Conservation (phyloP, 2,888 invertebrate species). For the Diploptera punctata region DNA sequence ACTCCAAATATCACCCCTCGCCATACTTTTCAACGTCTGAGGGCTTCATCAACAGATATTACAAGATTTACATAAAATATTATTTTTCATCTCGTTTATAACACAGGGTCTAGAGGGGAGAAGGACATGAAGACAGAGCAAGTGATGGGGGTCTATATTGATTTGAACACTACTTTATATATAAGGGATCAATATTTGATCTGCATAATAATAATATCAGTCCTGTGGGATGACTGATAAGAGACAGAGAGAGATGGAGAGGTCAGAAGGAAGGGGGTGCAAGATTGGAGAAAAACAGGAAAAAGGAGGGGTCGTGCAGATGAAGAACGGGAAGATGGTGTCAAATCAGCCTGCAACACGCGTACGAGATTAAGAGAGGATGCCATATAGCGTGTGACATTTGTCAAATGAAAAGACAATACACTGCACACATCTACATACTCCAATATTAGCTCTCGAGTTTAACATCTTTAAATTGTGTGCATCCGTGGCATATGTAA, state of each 20-base stretch:
- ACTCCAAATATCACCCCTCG: constrained; percentile 22
- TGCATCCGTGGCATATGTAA: not conserved
- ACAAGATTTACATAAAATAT: constrained; percentile 45
- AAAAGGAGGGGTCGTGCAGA: constrained; percentile 9
- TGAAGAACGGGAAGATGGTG: not conserved
- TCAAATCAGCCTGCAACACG: constrained; percentile 38
- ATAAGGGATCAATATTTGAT: constrained; percentile 57
- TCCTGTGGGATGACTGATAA: constrained; percentile 38
- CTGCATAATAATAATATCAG: constrained; percentile 58
- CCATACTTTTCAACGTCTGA: constrained; percentile 16
- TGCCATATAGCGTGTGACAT: constrained; percentile 36
- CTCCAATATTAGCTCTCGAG: no score
- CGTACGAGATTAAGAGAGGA: constrained; percentile 19
- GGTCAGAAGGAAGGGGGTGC: constrained; percentile 27
- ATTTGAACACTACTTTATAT: constrained; percentile 50
- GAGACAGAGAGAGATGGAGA: constrained; percentile 10
- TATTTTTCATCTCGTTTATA: constrained; percentile 41
- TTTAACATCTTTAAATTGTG: no score
- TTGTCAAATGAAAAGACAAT: constrained; percentile 42
- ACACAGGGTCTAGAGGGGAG: not conserved
- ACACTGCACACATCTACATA: no score
- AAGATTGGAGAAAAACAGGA: constrained; percentile 19
- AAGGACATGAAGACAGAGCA: not conserved
- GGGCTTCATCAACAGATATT: constrained; percentile 41
- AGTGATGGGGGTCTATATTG: constrained; percentile 47